phyloP scores from a whole-genome alignment of 2,888 invertebrate genomes.

The Netelia fuscicornis region DNA sequence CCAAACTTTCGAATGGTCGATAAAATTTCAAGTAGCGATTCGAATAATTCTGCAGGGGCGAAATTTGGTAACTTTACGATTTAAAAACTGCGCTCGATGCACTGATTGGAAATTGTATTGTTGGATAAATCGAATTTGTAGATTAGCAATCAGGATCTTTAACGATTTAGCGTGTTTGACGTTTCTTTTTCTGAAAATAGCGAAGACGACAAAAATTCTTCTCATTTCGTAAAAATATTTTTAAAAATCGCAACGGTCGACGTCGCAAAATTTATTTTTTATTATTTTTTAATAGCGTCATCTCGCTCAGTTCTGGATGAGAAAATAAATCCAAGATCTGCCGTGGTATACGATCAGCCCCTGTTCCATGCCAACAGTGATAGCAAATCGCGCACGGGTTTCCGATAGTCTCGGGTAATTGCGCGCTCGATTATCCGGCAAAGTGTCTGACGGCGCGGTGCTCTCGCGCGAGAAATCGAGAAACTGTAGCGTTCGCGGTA shows the following conservation, averaged over 20 bases:
- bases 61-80: not conserved
- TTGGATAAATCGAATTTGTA: too few relatives aligned
- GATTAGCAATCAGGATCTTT: too few relatives aligned
- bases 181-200: not conserved
- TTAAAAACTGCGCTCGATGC: too few relatives aligned
- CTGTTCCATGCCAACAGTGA: conserved; percentile 29
- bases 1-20: not conserved
- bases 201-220: not conserved
- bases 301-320: not conserved
- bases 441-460: conserved; percentile 39
- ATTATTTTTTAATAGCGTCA: not conserved
- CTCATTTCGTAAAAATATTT: not conserved
- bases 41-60: not conserved
- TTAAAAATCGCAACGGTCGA: not conserved
- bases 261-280: conserved; percentile 1
- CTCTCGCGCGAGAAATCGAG: conserved; percentile 37
- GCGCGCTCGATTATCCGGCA: conserved; percentile 44
- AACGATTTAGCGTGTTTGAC: too few relatives aligned
- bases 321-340: conserved; percentile 40
- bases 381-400: conserved; percentile 50
- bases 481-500: conserved; percentile 33
- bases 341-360: conserved; percentile 20
- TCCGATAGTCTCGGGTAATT: conserved; percentile 61
- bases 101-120: too few relatives aligned
- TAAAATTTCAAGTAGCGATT: not conserved